A percentile compares a stretch with the other conserved stretches of the same genome.
These are phyloP conservation scores for Chrysotoxum bicinctum DNA, from an alignment of 2,888 invertebrate genomes.

Conservation along the genomic window DNA sequence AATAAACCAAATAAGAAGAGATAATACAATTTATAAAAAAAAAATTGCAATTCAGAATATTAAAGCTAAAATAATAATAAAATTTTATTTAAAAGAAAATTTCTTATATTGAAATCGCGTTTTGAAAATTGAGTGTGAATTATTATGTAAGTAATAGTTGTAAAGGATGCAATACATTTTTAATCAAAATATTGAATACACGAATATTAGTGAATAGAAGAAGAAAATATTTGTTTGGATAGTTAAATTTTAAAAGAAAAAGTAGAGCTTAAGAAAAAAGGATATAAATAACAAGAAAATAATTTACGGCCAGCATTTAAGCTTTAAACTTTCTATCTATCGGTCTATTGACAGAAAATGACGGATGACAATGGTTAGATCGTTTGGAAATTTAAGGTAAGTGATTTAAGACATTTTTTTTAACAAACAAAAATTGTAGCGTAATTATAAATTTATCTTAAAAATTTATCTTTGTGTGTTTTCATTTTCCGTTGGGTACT, in stretches of 20 bases:
- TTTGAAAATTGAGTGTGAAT: not conserved
- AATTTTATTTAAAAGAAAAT: not conserved
- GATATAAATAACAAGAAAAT: not conserved
- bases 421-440: too few species aligned
- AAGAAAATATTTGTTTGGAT: not conserved
- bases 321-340: constrained; percentile 10
- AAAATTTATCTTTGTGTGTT: too few species aligned
- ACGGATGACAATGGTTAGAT: constrained; percentile 70
- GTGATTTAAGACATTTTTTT: constrained; percentile 9
- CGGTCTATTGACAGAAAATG: constrained; percentile 63
- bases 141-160: not conserved
- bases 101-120: not conserved
- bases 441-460: too few species aligned
- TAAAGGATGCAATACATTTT: not conserved
- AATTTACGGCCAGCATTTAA: not conserved
- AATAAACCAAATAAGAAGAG: constrained; percentile 4
- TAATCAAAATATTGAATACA: not conserved
- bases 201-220: not conserved
- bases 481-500: too few species aligned
- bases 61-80: not conserved
- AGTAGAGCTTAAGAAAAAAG: not conserved
- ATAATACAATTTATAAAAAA: not conserved
- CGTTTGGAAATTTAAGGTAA: constrained; percentile 53
- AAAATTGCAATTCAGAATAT: constrained; percentile 17
- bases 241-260: not conserved